phyloP scores from a whole-genome alignment of 2,888 invertebrate species.

The Carterocephalus palaemon region DNA sequence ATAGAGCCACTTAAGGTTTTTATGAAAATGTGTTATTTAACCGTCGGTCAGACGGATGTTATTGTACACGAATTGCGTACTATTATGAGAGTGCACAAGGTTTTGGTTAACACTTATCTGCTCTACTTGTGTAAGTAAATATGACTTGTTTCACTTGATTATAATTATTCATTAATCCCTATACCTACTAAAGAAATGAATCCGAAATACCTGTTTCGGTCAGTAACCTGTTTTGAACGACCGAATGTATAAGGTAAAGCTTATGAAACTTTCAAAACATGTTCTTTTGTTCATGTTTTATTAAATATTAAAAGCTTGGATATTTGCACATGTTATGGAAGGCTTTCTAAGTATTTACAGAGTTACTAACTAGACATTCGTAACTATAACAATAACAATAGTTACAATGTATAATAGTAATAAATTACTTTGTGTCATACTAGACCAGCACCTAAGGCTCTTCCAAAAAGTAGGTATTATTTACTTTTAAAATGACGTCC shows the following conservation, averaged over 20 bases:
- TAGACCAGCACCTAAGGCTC: too few relatives aligned
- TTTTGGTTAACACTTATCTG: constrained; percentile 23
- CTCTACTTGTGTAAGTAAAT: constrained; percentile 34
- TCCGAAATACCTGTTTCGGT: too few relatives aligned
- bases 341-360: too few relatives aligned
- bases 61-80: constrained; percentile 27
- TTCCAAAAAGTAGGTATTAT: too few relatives aligned
- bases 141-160: constrained; percentile 24
- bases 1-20: constrained; percentile 43
- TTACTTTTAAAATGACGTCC: too few relatives aligned
- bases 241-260: constrained; percentile 4
- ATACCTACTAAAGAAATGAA: constrained; percentile 10
- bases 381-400: too few relatives aligned
- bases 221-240: constrained; percentile 13
- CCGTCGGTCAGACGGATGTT: constrained; percentile 27
- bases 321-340: too few relatives aligned
- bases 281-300: too few relatives aligned
- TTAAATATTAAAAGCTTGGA: too few relatives aligned
- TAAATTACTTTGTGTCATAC: too few relatives aligned
- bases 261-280: constrained; percentile 15
- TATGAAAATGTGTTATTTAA: constrained; percentile 39
- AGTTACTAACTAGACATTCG: too few relatives aligned
- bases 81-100: constrained; percentile 26
- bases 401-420: too few relatives aligned
- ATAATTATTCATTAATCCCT: constrained; percentile 15